A percentile compares a stretch with the other conserved stretches of the same genome.
phyloP scores from a whole-genome alignment of 2,113 vertebrate species.

The Raja brachyura region DNA sequence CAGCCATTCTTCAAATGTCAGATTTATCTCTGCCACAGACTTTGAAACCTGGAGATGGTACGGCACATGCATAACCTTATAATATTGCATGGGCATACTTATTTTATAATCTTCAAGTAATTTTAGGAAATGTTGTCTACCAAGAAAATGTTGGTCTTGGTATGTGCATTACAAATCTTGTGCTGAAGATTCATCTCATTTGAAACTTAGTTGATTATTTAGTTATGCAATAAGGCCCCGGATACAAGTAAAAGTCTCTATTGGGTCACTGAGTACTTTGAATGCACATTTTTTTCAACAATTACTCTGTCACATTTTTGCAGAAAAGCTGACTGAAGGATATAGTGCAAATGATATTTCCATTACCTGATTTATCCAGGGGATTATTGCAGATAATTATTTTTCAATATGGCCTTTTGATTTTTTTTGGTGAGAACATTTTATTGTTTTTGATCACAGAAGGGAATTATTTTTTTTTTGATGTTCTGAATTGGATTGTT shows the following conservation, averaged over 20 bases:
- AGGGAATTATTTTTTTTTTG: not conserved
- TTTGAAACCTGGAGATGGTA: not conserved
- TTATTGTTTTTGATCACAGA: not conserved
- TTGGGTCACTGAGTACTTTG: not conserved
- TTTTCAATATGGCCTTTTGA: not conserved
- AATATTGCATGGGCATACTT: not conserved
- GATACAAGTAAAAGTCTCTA: not conserved
- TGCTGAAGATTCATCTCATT: not conserved
- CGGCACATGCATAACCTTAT: not conserved
- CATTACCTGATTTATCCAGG: not conserved
- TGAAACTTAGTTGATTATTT: not conserved
- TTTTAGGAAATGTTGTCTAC: not conserved
- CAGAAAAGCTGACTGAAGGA: not conserved
- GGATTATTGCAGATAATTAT: not conserved
- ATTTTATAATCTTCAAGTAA: not conserved
- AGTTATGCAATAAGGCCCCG: not conserved
- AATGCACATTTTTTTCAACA: not conserved
- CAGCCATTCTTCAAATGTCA: slow-evolving; percentile 20
- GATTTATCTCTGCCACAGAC: not conserved
- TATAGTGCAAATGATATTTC: not conserved
- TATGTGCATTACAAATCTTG: not conserved
- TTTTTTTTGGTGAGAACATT: not conserved
- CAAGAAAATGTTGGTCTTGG: not conserved
- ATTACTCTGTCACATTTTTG: not conserved
- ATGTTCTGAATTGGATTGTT: not conserved